phyloP scores from a whole-genome alignment of 2,113 vertebrate genomes.

The Chloropsis hardwickii region DNA sequence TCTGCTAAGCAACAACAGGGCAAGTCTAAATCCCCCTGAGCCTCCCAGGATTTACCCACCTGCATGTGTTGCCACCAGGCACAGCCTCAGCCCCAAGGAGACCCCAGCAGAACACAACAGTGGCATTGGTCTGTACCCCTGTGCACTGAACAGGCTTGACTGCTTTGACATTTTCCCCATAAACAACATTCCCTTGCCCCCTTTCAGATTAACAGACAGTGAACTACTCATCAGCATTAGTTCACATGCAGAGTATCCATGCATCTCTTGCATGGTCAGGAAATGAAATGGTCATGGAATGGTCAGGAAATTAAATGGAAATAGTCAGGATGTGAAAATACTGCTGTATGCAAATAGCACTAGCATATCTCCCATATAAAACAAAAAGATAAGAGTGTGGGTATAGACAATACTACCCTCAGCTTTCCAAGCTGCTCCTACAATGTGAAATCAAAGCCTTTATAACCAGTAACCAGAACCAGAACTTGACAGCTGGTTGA shows the following conservation, averaged over 20 bases:
- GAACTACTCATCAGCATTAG: not conserved
- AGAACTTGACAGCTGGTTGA: not conserved
- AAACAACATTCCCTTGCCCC: fast-evolving
- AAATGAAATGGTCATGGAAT: no score
- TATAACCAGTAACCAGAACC: not conserved
- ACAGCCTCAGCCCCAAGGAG: fast-evolving
- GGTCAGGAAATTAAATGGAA: not conserved
- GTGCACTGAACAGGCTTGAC: not conserved
- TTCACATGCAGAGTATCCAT: not conserved
- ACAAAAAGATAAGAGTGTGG: not conserved
- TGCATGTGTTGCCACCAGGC: not conserved
- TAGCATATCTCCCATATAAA: not conserved
- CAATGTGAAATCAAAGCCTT: not conserved
- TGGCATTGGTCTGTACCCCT: not conserved
- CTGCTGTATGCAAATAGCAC: not conserved
- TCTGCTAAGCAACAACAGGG: not conserved
- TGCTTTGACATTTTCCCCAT: not conserved
- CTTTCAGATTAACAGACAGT: not conserved
- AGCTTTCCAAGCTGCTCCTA: not conserved
- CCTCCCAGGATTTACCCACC: not conserved
- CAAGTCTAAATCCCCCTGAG: not conserved
- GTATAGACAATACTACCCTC: not conserved
- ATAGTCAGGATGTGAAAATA: not conserved
- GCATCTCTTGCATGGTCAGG: not conserved
- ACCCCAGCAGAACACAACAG: not conserved